Evolutionary conservation across 1,140 invertebrate species (phyloP).

Genomic region (Coelopa frigida): DNA sequence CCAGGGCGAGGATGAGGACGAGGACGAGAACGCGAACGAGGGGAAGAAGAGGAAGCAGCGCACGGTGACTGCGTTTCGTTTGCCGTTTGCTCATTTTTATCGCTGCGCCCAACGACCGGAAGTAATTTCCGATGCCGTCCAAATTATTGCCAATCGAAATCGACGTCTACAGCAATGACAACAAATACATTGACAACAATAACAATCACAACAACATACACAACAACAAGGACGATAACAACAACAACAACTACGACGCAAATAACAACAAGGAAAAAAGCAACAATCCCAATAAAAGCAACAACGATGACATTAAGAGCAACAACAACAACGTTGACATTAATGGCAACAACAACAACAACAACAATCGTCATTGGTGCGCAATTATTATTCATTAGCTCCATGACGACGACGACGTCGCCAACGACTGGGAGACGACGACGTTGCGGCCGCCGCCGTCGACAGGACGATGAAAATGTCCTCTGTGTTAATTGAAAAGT

Average conservation of each 20-base stretch:
- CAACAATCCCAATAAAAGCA: background rate
- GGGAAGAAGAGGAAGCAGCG: too few relatives aligned
- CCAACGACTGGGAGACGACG: too few relatives aligned
- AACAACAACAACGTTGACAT: background rate
- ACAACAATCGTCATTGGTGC: background rate
- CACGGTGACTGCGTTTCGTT: too few relatives aligned
- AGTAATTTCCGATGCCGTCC: too few relatives aligned
- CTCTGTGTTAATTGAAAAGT: background rate
- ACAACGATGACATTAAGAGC: background rate
- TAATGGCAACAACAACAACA: background rate
- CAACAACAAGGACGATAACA: background rate
- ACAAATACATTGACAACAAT: background rate
- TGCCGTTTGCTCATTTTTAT: too few relatives aligned
- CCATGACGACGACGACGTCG: too few relatives aligned
- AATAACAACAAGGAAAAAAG: background rate
- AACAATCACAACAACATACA: background rate
- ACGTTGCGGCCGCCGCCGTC: background rate
- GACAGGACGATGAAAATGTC: constrained; percentile 4
- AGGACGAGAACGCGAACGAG: too few relatives aligned
- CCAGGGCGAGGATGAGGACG: too few relatives aligned
- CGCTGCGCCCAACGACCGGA: too few relatives aligned
- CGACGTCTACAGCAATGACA: too few relatives aligned
- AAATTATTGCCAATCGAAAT: too few relatives aligned
- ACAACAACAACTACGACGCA: background rate
- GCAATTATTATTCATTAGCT: too few relatives aligned